These are phyloP conservation scores for Spialia ferax DNA, from an alignment of 2,888 invertebrate species.

Conservation along the genomic window DNA sequence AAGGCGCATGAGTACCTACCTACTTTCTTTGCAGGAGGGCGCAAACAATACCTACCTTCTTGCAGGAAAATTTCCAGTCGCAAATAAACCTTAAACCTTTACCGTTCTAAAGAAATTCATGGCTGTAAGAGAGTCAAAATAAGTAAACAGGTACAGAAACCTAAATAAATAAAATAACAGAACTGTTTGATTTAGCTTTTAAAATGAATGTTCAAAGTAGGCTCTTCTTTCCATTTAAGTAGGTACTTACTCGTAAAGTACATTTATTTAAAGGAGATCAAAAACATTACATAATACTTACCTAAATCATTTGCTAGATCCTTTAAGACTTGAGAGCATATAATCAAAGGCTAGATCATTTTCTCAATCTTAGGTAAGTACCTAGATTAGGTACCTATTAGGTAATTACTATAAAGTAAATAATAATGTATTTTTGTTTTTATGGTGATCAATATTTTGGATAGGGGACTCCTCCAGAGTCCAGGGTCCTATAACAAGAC, in stretches of 20 bases:
- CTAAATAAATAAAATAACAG: slow-evolving; percentile 18
- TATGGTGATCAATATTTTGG: not conserved
- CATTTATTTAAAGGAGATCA: no score
- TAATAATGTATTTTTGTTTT: not conserved
- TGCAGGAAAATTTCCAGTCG: slow-evolving; percentile 55
- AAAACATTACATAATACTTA: no score
- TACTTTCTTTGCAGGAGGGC: slow-evolving; percentile 61
- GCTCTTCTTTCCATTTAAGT: no score
- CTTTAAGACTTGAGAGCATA: no score
- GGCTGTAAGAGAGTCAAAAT: slow-evolving; percentile 27
- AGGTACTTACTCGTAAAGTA: no score
- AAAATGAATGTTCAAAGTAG: not conserved
- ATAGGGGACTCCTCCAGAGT: slow-evolving; percentile 11
- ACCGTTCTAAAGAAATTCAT: slow-evolving; percentile 41
- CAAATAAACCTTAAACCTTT: slow-evolving; percentile 51
- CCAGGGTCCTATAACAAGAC: no score
- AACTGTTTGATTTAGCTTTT: not conserved
- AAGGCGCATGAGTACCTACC: slow-evolving; percentile 46
- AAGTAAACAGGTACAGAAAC: slow-evolving; percentile 21
- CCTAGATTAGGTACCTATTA: no score
- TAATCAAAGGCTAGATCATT: no score
- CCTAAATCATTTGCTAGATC: no score
- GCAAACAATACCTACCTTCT: slow-evolving; percentile 50
- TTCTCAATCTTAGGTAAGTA: no score
- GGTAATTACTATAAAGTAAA: no score